Percentiles rank a stretch among this genome's conserved stretches.
These are phyloP conservation scores for Oceanodroma leucorhoa DNA, from an alignment of 2,797 vertebrate genomes.

Conservation along the genomic window DNA sequence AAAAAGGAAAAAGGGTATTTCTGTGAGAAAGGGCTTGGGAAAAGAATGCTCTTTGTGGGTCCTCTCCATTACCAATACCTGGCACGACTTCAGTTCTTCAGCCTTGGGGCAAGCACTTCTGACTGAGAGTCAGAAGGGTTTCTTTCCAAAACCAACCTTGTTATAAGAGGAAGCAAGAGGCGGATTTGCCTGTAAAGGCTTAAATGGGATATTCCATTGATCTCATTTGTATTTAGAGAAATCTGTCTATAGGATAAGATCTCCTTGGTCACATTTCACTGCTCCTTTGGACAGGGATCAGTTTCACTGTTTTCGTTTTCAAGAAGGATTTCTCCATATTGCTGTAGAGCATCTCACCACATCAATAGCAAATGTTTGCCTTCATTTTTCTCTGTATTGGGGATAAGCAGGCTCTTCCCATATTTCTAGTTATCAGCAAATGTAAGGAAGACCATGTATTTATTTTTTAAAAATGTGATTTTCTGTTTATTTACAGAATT, in stretches of 20 bases:
- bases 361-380: background rate
- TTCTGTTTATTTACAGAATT: background rate
- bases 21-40: background rate
- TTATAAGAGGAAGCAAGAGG: background rate
- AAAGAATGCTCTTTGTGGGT: background rate
- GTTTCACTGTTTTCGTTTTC: background rate
- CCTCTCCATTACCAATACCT: background rate
- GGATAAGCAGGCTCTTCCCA: background rate
- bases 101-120: background rate
- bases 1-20: background rate
- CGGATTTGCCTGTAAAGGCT: background rate
- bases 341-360: background rate
- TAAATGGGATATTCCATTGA: background rate
- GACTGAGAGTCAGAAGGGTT: background rate
- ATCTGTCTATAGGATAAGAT: background rate
- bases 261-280: background rate
- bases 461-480: background rate
- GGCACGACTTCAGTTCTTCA: background rate
- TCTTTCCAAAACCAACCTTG: background rate
- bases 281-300: background rate
- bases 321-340: background rate
- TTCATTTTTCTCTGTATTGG: background rate
- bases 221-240: background rate
- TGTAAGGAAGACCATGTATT: background rate
- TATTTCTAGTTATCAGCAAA: background rate